Base-by-base conservation (phyloP, 2,888 invertebrate genomes). In the Julus scanicus region DNA sequence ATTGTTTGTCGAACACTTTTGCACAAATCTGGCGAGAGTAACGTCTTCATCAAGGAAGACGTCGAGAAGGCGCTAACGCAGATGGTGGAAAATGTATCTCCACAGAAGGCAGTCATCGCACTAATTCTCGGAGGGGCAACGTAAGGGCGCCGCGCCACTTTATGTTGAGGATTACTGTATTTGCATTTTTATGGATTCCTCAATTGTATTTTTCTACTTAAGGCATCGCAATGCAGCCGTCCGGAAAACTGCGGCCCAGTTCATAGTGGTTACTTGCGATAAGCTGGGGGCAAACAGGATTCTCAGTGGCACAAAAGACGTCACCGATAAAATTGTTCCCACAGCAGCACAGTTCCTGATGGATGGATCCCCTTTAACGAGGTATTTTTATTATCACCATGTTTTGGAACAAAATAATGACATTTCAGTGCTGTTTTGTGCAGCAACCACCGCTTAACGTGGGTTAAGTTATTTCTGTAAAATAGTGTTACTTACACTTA, bases 1-100 rank as follows among this genome's bases (percentile, higher is more conserved):
- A 96, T 97, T 91, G 94, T 97, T 87, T 95, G 95, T 0, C 94
- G 94, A 39, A 95, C 96, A 13, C 93, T 99, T 89, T 93, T 99
- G 49, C 96, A 96, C 90, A 95, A 98, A 89, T 96, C 97, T 87
- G 97, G 98, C 0, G 99, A 99, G 91, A 98, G 97, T 9, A 98
- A 98, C 93, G 95, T 96, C 90, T 98, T 99, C 92, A 94, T 99
- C 87, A 94, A 98, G 39, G 96, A 96, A 57, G 99, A 99, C 92
- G 97, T 98, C 3, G 95, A 95, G 89, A 94, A 94, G 13, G 96
- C 98, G 0, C 92, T 99, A 83, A 96, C 95, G 90, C 94, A 94
- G 17, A 95, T 99, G 94, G 95, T 97, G 89, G 95, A 96, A 89
- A 94, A 95, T 89, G 94, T 97, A 29, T 94, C 95, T 48, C 94